These are phyloP conservation scores for Pleuronectes platessa DNA, from an alignment of 2,113 vertebrate genomes.

Conservation along the genomic window DNA sequence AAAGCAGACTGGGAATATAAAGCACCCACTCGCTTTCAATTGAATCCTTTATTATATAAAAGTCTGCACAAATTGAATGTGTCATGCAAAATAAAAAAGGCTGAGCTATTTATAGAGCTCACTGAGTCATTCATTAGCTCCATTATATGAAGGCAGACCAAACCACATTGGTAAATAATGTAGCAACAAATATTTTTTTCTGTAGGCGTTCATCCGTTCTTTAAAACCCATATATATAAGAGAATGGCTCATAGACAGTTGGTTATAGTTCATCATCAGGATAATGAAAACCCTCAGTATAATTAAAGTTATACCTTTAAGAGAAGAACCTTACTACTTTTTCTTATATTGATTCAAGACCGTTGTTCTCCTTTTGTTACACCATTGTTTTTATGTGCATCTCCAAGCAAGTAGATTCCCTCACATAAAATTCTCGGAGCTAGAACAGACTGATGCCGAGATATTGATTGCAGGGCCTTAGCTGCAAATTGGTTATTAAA, in stretches of 20 bases:
- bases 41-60: conserved; percentile 28
- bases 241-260: not conserved
- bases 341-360: not conserved
- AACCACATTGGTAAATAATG: conserved; percentile 24
- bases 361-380: no score
- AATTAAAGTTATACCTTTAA: not conserved
- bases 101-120: conserved; percentile 30
- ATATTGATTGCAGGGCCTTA: not conserved
- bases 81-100: conserved; percentile 34
- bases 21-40: not conserved
- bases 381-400: not conserved
- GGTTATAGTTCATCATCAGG: not conserved
- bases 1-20: conserved; percentile 4
- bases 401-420: not conserved
- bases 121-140: conserved; percentile 40
- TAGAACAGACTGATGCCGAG: not conserved
- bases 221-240: not conserved
- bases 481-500: not conserved
- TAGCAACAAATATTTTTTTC: conserved; percentile 13
- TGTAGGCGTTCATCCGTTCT: not conserved
- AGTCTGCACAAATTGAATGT: conserved; percentile 19
- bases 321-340: no score
- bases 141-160: conserved; percentile 11
- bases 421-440: not conserved
- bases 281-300: not conserved